Percentiles rank a stretch among this genome's conserved stretches.
These are phyloP conservation scores for Melanotaenia parkinsoni DNA, from an alignment of 2,797 vertebrate species.

Conservation along the genomic window DNA sequence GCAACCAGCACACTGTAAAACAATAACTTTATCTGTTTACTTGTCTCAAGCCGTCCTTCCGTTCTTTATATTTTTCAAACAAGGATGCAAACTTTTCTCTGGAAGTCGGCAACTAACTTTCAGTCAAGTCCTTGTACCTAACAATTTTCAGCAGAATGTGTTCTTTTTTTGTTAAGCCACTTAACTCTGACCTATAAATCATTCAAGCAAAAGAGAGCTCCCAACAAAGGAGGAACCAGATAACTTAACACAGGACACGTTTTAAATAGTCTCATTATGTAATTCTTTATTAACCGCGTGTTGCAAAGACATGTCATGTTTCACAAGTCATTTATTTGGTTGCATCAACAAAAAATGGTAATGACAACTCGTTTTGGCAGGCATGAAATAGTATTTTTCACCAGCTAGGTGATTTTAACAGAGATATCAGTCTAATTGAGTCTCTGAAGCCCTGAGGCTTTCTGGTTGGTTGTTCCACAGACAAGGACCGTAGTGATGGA, in stretches of 20 bases:
- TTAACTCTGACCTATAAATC: neutral
- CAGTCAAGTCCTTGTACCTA: neutral
- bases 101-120: neutral
- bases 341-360: neutral
- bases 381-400: neutral
- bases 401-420: neutral
- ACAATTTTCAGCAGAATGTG: neutral
- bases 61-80: neutral
- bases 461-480: too few relatives aligned
- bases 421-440: neutral
- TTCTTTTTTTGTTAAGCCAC: neutral
- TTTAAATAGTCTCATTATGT: neutral
- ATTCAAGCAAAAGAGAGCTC: neutral
- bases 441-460: too few relatives aligned
- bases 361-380: neutral
- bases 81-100: neutral
- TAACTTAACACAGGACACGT: neutral
- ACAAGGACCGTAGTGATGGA: too few relatives aligned
- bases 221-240: neutral
- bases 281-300: neutral
- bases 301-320: neutral
- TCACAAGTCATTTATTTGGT: neutral
- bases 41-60: neutral
- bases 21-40: constrained; percentile 15
- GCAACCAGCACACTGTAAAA: constrained; percentile 6